Percentiles rank a stretch among this genome's conserved stretches.
phyloP scores from a whole-genome alignment of 1,140 invertebrate species.

The Leguminivora glycinivorella region DNA sequence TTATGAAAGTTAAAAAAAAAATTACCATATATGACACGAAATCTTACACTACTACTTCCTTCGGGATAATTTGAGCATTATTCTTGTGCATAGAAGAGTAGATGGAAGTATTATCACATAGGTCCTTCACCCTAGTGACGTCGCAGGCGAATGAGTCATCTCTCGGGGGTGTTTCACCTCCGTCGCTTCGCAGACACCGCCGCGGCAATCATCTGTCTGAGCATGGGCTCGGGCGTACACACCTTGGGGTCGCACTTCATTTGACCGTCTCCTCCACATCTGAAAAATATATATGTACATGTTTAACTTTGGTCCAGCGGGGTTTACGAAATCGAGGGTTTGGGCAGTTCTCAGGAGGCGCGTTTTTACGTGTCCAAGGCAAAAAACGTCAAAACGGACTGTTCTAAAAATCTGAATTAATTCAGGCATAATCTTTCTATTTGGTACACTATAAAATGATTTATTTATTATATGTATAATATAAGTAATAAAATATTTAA shows the following conservation, averaged over 20 bases:
- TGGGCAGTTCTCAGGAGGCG: no score
- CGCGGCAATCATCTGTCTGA: slow-evolving; percentile 92
- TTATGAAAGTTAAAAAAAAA: slow-evolving; percentile 60
- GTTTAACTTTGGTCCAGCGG: no score
- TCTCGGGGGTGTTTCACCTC: slow-evolving; percentile 81
- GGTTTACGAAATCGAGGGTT: no score
- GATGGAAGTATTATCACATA: slow-evolving; percentile 67
- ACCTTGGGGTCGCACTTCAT: slow-evolving; percentile 95
- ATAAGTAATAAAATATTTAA: no score
- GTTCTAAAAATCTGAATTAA: no score
- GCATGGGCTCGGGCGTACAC: slow-evolving; percentile 92
- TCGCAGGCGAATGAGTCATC: slow-evolving; percentile 40
- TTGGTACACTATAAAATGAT: no score
- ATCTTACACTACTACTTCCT: slow-evolving; percentile 74
- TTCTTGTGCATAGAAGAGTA: slow-evolving; percentile 74
- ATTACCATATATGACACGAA: slow-evolving; percentile 76
- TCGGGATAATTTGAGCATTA: slow-evolving; percentile 74
- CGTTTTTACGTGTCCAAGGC: no score
- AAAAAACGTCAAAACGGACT: no score
- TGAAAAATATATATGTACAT: slow-evolving; percentile 71
- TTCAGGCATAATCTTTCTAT: no score
- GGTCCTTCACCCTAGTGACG: slow-evolving; percentile 59
- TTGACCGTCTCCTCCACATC: slow-evolving; percentile 92
- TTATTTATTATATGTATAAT: no score
- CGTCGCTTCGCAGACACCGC: slow-evolving; percentile 85